Conservation (phyloP, 2,113 vertebrate species). For the Chamaetylas fuelleborni region DNA sequence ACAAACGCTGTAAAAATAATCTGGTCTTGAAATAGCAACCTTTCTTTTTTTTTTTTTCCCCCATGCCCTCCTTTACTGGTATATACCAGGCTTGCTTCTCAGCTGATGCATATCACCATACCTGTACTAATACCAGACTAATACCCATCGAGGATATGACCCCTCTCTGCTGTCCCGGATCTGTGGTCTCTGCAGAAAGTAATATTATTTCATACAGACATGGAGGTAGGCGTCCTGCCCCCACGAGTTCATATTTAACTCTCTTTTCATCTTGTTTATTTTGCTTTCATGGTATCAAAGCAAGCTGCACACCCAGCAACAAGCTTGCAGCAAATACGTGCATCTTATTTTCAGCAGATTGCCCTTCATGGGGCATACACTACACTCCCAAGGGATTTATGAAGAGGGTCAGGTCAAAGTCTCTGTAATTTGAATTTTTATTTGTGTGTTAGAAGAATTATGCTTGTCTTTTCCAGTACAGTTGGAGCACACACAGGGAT, state of each 20-base stretch:
- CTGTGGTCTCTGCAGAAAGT: background rate
- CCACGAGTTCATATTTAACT: conserved; percentile 26
- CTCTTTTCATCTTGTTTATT: conserved; percentile 10
- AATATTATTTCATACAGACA: background rate
- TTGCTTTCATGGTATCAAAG: background rate
- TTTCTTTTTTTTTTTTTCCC: background rate
- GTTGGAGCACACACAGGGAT: background rate
- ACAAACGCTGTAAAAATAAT: background rate
- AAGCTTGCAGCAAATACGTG: conserved; percentile 8
- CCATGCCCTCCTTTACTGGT: background rate
- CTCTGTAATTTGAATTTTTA: background rate
- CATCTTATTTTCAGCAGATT: background rate
- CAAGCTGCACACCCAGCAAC: background rate
- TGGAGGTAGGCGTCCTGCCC: background rate
- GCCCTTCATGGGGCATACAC: background rate
- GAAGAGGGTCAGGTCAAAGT: background rate
- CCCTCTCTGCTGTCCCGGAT: background rate
- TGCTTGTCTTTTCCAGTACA: background rate
- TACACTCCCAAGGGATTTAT: background rate
- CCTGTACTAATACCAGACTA: background rate
- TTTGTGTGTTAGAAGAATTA: background rate
- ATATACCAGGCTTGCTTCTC: background rate
- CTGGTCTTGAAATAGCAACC: conserved; percentile 12
- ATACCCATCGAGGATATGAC: background rate
- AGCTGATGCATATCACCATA: background rate